Evolutionary conservation across 2,113 vertebrate species (phyloP), one percentile per base, ranked within the genome.

Genomic region (Motacilla tschutschensis): DNA sequence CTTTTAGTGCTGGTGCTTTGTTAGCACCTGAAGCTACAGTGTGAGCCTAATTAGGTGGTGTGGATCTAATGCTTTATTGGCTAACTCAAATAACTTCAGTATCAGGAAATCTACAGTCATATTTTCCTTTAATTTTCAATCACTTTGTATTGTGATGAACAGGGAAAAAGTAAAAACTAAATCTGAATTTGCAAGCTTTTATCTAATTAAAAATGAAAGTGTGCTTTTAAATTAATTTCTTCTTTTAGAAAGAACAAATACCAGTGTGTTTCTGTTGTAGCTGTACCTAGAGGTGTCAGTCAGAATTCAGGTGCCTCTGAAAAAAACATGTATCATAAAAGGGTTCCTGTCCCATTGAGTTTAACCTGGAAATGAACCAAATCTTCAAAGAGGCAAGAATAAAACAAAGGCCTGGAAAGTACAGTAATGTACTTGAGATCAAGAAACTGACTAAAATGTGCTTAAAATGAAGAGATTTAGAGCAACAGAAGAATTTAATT

Each of bases 351-450:
- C 18, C 29, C 14, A 8, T 36, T 35, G 53, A 72, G 6, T 83
- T 92, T 86, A 63, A 71, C 46, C 43, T 78, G 44, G 36, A 88
- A 79, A 87, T 62, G 16, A 79, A 83, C 28, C 43, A 90, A 78
- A 62, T 29, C 58, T 16, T 57, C 55, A 75, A 77, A 91, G 50
- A 64, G 2, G 11, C 16, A 79, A 55, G 54, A 79, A 75, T 20
- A 67, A 88, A 90, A 64, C 5, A 57, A 44, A 79, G 44, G 5
- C 9, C 25, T 67, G n/a, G 58, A 59, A 81, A 88, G 31, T 11
- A 47, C 5, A 33, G 7, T 24, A 35, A 46, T 38, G n/a, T 12
- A 2, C 17, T 71, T 64, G 24, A 55, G 33, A 79, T 75, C 26
- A 69, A 79, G 25, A 69, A 76, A 64, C 19, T 60, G 33, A 44